phyloP scores from a whole-genome alignment of 1,140 invertebrate species.

The Bilobella aurantiaca region DNA sequence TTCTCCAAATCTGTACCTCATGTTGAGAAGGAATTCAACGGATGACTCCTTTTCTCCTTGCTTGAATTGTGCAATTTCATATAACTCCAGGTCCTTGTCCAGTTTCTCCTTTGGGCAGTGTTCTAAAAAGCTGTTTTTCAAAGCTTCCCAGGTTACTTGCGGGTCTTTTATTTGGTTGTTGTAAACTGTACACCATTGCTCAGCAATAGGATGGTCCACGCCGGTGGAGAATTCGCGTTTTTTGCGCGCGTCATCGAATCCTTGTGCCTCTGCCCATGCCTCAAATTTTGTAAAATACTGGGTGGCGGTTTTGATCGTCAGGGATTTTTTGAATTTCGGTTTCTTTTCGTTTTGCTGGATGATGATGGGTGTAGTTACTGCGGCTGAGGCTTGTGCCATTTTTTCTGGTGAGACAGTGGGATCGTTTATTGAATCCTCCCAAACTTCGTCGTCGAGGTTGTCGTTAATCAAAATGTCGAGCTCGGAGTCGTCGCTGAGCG shows the following conservation, averaged over 20 bases:
- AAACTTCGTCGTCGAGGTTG: too few relatives aligned
- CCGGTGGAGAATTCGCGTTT: not conserved
- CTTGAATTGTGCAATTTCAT: not conserved
- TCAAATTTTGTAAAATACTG: not conserved
- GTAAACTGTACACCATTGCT: not conserved
- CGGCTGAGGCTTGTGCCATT: too few relatives aligned
- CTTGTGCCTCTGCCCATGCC: not conserved
- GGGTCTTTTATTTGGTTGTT: not conserved
- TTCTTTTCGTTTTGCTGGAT: too few relatives aligned
- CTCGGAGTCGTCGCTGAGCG: too few relatives aligned
- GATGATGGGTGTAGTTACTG: too few relatives aligned
- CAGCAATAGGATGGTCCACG: not conserved
- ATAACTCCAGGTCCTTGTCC: not conserved
- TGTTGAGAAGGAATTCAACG: not conserved
- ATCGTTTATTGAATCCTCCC: too few relatives aligned
- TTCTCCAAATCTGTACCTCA: not conserved
- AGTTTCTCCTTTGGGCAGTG: not conserved
- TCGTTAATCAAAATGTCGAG: too few relatives aligned
- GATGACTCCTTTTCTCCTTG: not conserved
- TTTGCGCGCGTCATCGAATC: not conserved
- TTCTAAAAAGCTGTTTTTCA: not conserved
- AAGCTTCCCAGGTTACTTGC: not conserved
- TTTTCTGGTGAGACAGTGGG: too few relatives aligned
- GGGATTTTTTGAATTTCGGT: too few relatives aligned
- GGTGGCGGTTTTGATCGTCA: too few relatives aligned